phyloP scores from a whole-genome alignment of 2,888 invertebrate species.

The Latrodectus hesperus region DNA sequence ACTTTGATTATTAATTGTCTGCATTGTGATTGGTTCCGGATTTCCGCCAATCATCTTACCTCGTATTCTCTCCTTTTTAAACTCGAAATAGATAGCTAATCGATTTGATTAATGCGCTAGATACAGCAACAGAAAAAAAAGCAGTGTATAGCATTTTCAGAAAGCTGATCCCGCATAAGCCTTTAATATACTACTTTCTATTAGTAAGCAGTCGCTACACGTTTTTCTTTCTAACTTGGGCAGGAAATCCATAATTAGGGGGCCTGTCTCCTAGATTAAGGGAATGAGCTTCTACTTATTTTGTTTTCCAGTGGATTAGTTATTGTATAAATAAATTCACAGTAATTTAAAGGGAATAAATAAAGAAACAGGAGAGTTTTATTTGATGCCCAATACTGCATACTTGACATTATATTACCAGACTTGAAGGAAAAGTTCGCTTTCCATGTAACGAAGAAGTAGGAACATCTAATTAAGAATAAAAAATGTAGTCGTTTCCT shows the following conservation, averaged over 20 bases:
- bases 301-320: neutral
- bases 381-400: too few species aligned
- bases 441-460: too few species aligned
- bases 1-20: neutral
- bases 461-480: too few species aligned
- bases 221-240: slow-evolving; percentile 5
- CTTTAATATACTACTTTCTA: neutral
- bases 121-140: neutral
- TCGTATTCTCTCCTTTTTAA: neutral
- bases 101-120: neutral
- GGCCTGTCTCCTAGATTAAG: slow-evolving; percentile 15
- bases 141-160: neutral
- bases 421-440: too few species aligned
- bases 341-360: too few species aligned
- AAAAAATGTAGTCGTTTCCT: too few species aligned
- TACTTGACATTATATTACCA: too few species aligned
- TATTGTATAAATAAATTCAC: neutral
- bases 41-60: slow-evolving; percentile 15
- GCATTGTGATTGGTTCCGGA: slow-evolving; percentile 26
- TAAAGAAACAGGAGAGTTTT: too few species aligned
- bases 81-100: neutral
- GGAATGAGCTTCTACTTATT: slow-evolving; percentile 20
- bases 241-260: slow-evolving; percentile 52
- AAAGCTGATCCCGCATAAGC: neutral
- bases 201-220: slow-evolving; percentile 9